phyloP scores from a whole-genome alignment of 2,888 invertebrate genomes.

The Catocala sponsa region DNA sequence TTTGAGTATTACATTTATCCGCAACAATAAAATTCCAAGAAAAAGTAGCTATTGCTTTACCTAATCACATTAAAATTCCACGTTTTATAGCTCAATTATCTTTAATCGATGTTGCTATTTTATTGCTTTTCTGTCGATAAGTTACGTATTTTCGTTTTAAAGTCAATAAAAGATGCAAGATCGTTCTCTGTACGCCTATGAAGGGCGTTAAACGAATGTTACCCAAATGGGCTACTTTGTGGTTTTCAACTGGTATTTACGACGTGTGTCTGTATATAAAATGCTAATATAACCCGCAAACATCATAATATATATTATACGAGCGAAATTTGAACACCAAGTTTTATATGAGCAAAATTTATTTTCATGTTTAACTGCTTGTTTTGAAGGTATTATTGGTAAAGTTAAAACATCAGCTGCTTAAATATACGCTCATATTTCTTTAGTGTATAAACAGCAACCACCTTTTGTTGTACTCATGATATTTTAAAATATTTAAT shows the following conservation, averaged over 20 bases:
- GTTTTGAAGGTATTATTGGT: no score
- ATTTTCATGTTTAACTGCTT: background rate
- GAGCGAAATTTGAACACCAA: slow-evolving; percentile 9
- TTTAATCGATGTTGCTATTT: slow-evolving; percentile 6
- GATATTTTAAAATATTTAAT: no score
- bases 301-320: slow-evolving; percentile 11
- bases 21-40: background rate
- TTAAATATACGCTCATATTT: no score
- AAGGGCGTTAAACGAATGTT: slow-evolving; percentile 61
- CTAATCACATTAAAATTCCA: slow-evolving; percentile 11
- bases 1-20: background rate
- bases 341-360: background rate
- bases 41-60: background rate
- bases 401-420: no score
- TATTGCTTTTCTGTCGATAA: slow-evolving; percentile 5
- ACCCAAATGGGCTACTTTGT: slow-evolving; percentile 56
- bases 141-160: slow-evolving; percentile 16
- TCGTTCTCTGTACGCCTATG: slow-evolving; percentile 43
- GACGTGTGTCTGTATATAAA: slow-evolving; percentile 55
- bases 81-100: slow-evolving; percentile 6
- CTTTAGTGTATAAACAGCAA: no score
- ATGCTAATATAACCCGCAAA: slow-evolving; percentile 51
- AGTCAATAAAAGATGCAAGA: slow-evolving; percentile 43
- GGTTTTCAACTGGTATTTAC: slow-evolving; percentile 63
- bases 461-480: no score